Evolutionary conservation across 2,113 vertebrate species (phyloP), one percentile per base, ranked within the genome.

Genomic region (Trochalopteron elliotii): DNA sequence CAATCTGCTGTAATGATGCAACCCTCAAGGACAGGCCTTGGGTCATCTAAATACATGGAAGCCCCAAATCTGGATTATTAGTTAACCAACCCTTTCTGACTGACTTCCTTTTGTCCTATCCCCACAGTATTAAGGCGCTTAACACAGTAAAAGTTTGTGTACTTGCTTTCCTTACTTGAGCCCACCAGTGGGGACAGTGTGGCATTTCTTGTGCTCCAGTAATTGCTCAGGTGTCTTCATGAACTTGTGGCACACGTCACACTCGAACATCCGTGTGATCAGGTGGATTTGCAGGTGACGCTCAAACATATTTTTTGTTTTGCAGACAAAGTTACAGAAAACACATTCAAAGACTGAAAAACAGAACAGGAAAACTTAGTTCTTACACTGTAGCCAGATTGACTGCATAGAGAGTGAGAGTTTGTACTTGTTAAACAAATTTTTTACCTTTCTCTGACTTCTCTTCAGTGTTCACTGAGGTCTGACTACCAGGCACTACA

Each of bases 131-230:
- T 72, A 90, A 97, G 70, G 68, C 95, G 96, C 97, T 98, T 94
- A 98, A 98, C 98, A 95, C 98, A 98, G 98, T 97, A 98, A 98
- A 98, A 98, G 97, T 97, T 98, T 98, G 98, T 99, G 99, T 99
- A 99, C 99, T 99, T 99, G 99, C 99, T 99, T 99, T 99, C 99
- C 99, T 99, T 99, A 99, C 99, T 99, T 99, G 99, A 99, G 99
- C 98, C 99, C 99, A 99, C 99, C 99, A 91, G 99, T 99, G 97
- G 99, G 99, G 98, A 99, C 98, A 97, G 99, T 98, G 98, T 99
- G 99, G 98, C 99, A 99, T 98, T 99, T 99, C 98, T 99, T 99
- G 98, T 99, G 99, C 98, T 99, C 99, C 99, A 99, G 97, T 96
- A 99, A 99, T 97, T 99, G 99, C 95, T 99, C 99, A 13, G 99